phyloP scores from a whole-genome alignment of 2,888 invertebrate genomes.

The Agriopis leucophaearia region DNA sequence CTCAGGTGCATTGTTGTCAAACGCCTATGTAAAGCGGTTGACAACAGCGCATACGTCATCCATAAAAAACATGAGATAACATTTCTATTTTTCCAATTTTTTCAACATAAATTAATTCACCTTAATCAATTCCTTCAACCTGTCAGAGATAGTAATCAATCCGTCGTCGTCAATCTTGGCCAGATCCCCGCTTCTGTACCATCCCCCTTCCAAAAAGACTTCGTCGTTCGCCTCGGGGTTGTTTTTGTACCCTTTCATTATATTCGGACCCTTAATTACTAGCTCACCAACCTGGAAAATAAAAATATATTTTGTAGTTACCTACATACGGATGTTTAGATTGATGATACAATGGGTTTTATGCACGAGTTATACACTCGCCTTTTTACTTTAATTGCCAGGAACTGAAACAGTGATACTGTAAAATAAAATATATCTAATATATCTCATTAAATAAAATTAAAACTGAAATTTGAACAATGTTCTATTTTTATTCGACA shows the following conservation, averaged over 20 bases:
- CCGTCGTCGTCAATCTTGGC: slow-evolving; percentile 89
- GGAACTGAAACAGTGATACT: no score
- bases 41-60: no score
- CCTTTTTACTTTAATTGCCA: no score
- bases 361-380: no score
- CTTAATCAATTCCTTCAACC: slow-evolving; percentile 94
- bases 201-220: slow-evolving; percentile 89
- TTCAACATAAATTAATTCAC: slow-evolving; percentile 59
- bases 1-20: no score
- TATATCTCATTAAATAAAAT: no score
- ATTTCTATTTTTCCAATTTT: neutral
- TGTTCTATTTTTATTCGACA: no score
- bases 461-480: no score
- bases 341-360: no score
- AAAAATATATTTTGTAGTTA: neutral
- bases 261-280: slow-evolving; percentile 91
- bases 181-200: slow-evolving; percentile 92
- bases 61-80: neutral
- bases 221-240: slow-evolving; percentile 90
- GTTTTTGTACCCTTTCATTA: slow-evolving; percentile 93
- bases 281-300: slow-evolving; percentile 89
- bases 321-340: no score
- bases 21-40: no score
- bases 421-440: no score
- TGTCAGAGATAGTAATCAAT: slow-evolving; percentile 89